These are phyloP conservation scores for Cantharis rustica DNA, from an alignment of 2,888 invertebrate species.

Conservation along the genomic window DNA sequence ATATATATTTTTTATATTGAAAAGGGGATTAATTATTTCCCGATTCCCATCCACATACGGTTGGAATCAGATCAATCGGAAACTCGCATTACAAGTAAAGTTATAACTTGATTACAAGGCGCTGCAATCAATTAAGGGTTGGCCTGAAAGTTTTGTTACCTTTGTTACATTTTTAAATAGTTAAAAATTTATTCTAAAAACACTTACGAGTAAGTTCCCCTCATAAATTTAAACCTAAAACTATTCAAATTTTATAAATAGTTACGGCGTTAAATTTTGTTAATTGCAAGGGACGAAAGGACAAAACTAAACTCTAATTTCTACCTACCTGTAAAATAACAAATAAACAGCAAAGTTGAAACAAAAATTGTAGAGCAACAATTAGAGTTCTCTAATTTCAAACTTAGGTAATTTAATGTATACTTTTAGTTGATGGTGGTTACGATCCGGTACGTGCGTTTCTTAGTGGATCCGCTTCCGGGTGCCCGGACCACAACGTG, in stretches of 20 bases:
- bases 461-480: conserved; percentile 33
- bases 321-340: background rate
- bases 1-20: background rate
- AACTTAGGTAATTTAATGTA: conserved; percentile 35
- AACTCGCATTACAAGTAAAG: conserved; percentile 31
- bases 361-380: conserved; percentile 18
- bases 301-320: background rate
- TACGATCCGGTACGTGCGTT: conserved; percentile 35
- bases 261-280: background rate
- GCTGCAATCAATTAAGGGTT: conserved; percentile 29
- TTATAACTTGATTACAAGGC: conserved; percentile 30
- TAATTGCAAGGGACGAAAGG: background rate
- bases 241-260: background rate
- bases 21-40: background rate
- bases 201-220: background rate
- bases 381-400: conserved; percentile 32
- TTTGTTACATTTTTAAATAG: background rate
- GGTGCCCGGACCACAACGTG: conserved; percentile 32
- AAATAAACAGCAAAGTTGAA: background rate
- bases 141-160: conserved; percentile 22
- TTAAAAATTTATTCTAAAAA: background rate
- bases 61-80: conserved; percentile 31
- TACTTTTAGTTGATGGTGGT: conserved; percentile 33
- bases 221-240: background rate
- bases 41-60: conserved; percentile 31